A percentile compares a stretch with the other conserved stretches of the same genome.
These are phyloP conservation scores for Pandemis cinnamomeana DNA, from an alignment of 2,888 invertebrate genomes.

Conservation along the genomic window DNA sequence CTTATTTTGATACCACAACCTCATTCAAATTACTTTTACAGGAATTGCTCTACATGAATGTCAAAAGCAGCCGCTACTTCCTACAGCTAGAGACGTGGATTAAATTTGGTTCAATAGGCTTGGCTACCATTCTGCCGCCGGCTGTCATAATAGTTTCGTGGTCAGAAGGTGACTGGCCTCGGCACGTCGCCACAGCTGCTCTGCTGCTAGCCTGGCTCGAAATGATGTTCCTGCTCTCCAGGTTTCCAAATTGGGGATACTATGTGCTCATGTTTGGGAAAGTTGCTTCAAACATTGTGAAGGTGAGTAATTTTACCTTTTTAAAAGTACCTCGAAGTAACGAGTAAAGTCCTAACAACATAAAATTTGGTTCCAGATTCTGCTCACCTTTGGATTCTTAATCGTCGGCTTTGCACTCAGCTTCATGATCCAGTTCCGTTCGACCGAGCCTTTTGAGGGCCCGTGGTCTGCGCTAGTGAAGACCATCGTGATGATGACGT, in stretches of 20 bases:
- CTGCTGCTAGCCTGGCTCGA: conserved; percentile 83
- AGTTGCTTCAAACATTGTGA: conserved; percentile 82
- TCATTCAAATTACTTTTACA: conserved; percentile 51
- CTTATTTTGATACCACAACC: neutral
- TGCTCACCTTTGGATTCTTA: conserved; percentile 76
- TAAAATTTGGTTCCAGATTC: conserved; percentile 69
- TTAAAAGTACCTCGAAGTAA: no score
- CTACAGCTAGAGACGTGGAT: conserved; percentile 83
- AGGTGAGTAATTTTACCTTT: conserved; percentile 60
- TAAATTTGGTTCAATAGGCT: conserved; percentile 77
- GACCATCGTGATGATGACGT: conserved; percentile 86
- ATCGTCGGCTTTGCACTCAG: conserved; percentile 83
- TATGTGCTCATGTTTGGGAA: conserved; percentile 86
- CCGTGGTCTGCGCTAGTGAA: conserved; percentile 83
- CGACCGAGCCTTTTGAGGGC: conserved; percentile 77
- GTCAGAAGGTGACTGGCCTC: conserved; percentile 67
- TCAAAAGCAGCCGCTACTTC: conserved; percentile 79
- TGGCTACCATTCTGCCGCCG: conserved; percentile 73
- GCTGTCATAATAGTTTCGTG: conserved; percentile 58
- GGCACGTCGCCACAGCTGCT: conserved; percentile 81
- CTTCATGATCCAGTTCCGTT: conserved; percentile 84
- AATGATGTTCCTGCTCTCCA: conserved; percentile 83
- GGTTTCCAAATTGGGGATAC: conserved; percentile 84
- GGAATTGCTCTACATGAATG: conserved; percentile 82
- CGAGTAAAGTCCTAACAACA: neutral